Evolutionary conservation across 92 coral and sea anemone species (phyloP).

Genomic region (Heteractis magnifica): DNA sequence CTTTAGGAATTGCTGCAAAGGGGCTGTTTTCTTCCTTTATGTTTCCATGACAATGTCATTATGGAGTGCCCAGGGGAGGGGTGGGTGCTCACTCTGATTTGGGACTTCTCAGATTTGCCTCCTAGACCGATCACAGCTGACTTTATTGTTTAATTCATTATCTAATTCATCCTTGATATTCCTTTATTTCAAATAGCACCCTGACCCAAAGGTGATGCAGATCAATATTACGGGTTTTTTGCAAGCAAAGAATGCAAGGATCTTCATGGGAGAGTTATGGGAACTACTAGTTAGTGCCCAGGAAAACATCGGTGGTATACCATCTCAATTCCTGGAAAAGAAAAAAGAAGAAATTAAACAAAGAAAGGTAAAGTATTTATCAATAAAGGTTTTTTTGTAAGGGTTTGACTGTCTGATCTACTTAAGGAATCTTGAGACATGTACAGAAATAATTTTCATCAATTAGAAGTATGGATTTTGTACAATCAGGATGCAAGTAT

Average conservation of each 20-base stretch:
- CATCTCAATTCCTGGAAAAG: conserved; percentile 83
- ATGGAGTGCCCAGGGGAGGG: too few species aligned
- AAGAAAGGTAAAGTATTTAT: conserved; percentile 62
- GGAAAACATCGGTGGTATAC: conserved; percentile 97
- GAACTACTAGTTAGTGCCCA: conserved; percentile 90
- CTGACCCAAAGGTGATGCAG: conserved; percentile 97
- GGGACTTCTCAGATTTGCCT: too few species aligned
- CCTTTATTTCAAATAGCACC: conserved; percentile 51
- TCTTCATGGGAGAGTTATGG: conserved; percentile 96
- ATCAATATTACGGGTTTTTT: conserved; percentile 93
- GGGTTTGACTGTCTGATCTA: background rate
- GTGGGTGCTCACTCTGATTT: too few species aligned
- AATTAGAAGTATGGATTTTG: too few species aligned
- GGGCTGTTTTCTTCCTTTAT: too few species aligned
- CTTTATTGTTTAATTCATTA: background rate
- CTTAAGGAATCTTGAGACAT: too few species aligned
- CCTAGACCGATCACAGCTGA: too few species aligned
- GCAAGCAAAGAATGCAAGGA: conserved; percentile 93
- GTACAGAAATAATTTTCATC: too few species aligned
- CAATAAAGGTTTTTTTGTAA: background rate
- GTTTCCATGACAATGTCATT: too few species aligned
- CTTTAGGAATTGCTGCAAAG: too few species aligned
- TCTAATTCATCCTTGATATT: background rate
- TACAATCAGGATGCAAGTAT: too few species aligned
- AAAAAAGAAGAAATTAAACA: conserved; percentile 98